phyloP scores from a whole-genome alignment of 2,888 invertebrate species.

The Calephelis perditalis region DNA sequence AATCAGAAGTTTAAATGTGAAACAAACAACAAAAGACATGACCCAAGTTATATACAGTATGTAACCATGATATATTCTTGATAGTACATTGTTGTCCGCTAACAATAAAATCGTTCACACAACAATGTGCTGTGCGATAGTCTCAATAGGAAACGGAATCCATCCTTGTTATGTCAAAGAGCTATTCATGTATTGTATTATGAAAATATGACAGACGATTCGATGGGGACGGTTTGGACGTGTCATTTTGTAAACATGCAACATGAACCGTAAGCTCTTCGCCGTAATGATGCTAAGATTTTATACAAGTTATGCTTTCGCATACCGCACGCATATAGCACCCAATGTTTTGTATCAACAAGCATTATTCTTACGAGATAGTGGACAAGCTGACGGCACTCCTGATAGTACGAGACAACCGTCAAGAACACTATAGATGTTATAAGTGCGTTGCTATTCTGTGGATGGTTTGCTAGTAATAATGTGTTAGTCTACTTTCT shows the following conservation, averaged over 20 bases:
- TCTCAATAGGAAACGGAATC: conserved; percentile 40
- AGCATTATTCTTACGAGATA: conserved; percentile 27
- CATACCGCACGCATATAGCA: conserved; percentile 25
- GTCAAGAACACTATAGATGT: too few relatives aligned
- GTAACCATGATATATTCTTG: conserved; percentile 2
- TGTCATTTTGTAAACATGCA: conserved; percentile 55
- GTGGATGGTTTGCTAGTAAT: too few relatives aligned
- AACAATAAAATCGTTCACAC: conserved; percentile 31
- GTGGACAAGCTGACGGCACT: too few relatives aligned
- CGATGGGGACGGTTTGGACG: conserved; percentile 31
- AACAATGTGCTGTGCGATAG: conserved; percentile 30
- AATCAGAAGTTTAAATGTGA: background rate
- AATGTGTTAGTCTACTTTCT: too few relatives aligned
- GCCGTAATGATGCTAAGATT: conserved; percentile 37
- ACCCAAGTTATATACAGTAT: background rate
- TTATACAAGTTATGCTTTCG: conserved; percentile 30
- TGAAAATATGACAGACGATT: conserved; percentile 57
- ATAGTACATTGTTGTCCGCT: conserved; percentile 25
- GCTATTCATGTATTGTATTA: conserved; percentile 51
- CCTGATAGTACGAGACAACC: too few relatives aligned
- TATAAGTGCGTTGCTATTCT: too few relatives aligned
- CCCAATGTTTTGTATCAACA: conserved; percentile 38
- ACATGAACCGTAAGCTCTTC: conserved; percentile 42
- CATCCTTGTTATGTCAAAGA: conserved; percentile 50
- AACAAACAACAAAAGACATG: background rate